Percentiles rank a stretch among this genome's conserved stretches.
These are phyloP conservation scores for Neoaliturus tenellus DNA, from an alignment of 2,888 invertebrate species.

Conservation along the genomic window DNA sequence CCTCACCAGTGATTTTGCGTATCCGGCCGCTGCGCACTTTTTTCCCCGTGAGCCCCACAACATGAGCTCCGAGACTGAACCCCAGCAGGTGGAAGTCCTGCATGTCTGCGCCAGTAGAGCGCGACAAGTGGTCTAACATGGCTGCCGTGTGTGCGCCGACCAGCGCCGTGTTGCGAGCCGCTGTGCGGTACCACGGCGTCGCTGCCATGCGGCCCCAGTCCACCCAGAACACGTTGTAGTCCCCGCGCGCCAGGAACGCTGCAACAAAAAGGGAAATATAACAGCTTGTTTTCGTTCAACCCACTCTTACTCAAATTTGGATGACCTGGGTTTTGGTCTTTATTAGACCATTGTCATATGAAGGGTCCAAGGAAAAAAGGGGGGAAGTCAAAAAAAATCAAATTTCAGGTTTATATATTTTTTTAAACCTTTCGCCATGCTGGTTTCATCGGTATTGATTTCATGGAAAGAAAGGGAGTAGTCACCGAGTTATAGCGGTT, in stretches of 20 bases:
- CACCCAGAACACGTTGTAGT: conserved; percentile 72
- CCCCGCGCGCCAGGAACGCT: conserved; percentile 64
- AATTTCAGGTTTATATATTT: too few species aligned
- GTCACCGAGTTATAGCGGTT: too few species aligned
- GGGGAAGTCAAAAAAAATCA: too few species aligned
- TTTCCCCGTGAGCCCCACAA: conserved; percentile 78
- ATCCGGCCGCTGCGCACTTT: conserved; percentile 76
- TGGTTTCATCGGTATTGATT: too few species aligned
- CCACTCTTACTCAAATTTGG: too few species aligned
- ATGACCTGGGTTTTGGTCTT: too few species aligned
- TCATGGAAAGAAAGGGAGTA: too few species aligned
- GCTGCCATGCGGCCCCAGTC: conserved; percentile 73
- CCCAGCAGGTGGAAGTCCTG: conserved; percentile 72
- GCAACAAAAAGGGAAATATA: too few species aligned
- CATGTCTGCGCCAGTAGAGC: conserved; percentile 70
- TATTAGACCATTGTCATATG: too few species aligned
- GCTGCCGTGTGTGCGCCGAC: conserved; percentile 71
- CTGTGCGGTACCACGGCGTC: conserved; percentile 71
- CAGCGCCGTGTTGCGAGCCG: conserved; percentile 72
- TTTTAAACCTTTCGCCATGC: too few species aligned
- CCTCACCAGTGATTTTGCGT: conserved; percentile 78
- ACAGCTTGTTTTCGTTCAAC: too few species aligned
- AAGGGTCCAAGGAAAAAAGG: too few species aligned
- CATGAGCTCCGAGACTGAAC: conserved; percentile 74
- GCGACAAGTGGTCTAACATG: conserved; percentile 72